Conservation (phyloP, 1,140 invertebrate species). For the Diabrotica virgifera region DNA sequence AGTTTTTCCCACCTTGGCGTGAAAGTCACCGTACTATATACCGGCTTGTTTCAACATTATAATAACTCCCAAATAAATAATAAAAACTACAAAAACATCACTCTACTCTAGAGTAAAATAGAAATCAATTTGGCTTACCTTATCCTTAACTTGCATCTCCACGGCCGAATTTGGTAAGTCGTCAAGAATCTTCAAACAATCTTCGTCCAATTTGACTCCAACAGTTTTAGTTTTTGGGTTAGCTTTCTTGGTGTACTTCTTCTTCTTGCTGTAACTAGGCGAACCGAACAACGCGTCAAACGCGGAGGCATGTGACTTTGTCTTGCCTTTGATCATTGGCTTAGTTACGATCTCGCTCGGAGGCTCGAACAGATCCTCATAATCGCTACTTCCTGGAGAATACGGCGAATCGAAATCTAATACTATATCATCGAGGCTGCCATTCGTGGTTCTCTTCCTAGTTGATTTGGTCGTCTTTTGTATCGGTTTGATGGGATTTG, state of each 20-base stretch:
- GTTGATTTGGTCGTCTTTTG: conserved; percentile 44
- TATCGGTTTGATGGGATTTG: conserved; percentile 55
- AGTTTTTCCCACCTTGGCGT: too few species aligned
- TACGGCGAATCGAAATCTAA: conserved; percentile 80
- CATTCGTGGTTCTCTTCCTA: conserved; percentile 28
- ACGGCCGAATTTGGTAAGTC: conserved; percentile 90
- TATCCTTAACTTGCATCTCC: conserved; percentile 94
- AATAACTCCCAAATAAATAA: conserved; percentile 6
- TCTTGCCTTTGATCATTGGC: conserved; percentile 25
- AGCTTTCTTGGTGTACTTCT: conserved; percentile 44
- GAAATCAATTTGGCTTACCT: conserved; percentile 56
- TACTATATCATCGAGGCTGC: conserved; percentile 45
- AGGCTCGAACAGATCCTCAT: conserved; percentile 82
- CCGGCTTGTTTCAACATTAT: too few species aligned
- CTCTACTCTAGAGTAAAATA: conserved; percentile 12
- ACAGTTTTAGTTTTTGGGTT: conserved; percentile 56
- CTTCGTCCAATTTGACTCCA: conserved; percentile 70
- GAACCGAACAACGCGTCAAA: conserved; percentile 60
- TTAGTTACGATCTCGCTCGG: conserved; percentile 57
- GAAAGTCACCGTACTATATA: too few species aligned
- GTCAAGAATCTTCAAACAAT: conserved; percentile 76
- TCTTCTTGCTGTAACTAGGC: conserved; percentile 46
- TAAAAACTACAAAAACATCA: conserved; percentile 17
- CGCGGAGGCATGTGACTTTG: conserved; percentile 49
- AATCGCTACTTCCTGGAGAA: conserved; percentile 78